Percentiles rank a stretch among this genome's conserved stretches.
These are phyloP conservation scores for Aphelenchoides avenae DNA, from an alignment of 1,140 invertebrate species.

Conservation along the genomic window DNA sequence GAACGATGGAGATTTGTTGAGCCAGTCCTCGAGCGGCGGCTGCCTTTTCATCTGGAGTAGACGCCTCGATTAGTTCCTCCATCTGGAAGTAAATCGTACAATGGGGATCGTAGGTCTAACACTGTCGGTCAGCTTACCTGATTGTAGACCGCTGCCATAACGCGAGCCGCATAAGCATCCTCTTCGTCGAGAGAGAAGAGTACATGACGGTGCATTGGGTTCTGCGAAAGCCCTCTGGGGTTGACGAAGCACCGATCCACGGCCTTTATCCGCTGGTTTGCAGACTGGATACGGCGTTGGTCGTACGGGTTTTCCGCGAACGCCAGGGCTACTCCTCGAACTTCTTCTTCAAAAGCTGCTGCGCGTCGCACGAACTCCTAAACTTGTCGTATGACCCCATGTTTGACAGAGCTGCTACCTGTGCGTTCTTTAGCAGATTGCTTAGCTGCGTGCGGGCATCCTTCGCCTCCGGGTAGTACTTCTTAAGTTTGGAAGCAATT, in stretches of 20 bases:
- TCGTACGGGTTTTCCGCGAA: too few species aligned
- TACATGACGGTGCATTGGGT: too few species aligned
- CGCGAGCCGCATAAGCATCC: conserved; percentile 35
- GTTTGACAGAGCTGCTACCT: not conserved
- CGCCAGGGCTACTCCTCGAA: too few species aligned
- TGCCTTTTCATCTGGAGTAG: conserved; percentile 10
- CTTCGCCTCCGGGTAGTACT: conserved; percentile 5
- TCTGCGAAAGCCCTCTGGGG: too few species aligned
- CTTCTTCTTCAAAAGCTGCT: conserved; percentile 22
- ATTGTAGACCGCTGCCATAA: conserved; percentile 49
- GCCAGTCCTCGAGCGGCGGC: conserved; percentile 25
- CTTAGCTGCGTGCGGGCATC: conserved; percentile 17
- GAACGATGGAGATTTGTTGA: conserved; percentile 40
- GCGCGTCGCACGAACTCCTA: conserved; percentile 33
- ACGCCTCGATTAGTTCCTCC: conserved; percentile 12
- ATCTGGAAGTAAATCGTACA: conserved; percentile 36
- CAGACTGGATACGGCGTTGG: conserved; percentile 4
- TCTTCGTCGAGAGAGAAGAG: conserved; percentile 44
- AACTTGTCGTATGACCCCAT: conserved; percentile 15
- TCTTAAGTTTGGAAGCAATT: not conserved
- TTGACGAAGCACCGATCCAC: conserved; percentile 55
- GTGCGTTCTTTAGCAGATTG: conserved; percentile 23
- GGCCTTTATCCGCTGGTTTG: conserved; percentile 34
- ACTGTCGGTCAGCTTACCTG: too few species aligned
- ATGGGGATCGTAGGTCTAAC: too few species aligned